Conservation (phyloP, 2,888 invertebrate species). For the Cephalotes varians region DNA sequence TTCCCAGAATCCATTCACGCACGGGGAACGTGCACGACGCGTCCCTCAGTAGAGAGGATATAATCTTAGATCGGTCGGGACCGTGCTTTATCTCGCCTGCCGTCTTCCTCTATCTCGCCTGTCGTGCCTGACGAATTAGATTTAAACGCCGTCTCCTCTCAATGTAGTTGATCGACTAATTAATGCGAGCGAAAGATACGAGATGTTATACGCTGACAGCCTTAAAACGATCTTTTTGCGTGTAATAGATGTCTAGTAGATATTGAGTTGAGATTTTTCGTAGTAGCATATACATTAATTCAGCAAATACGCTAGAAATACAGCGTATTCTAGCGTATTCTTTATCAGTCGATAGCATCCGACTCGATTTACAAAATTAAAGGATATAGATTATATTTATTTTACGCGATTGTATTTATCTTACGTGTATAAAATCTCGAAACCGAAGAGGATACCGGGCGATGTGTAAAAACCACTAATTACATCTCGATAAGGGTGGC, state of each 20-base stretch:
- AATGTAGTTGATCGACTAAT: slow-evolving; percentile 43
- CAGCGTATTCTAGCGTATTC: not conserved
- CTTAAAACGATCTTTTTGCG: not conserved
- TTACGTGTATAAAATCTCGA: not conserved
- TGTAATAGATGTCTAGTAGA: not conserved
- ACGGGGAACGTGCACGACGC: slow-evolving; percentile 33
- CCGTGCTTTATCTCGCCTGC: slow-evolving; percentile 22
- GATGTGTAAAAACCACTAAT: slow-evolving; percentile 5
- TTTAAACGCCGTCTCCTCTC: slow-evolving; percentile 33
- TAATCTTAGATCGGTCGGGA: slow-evolving; percentile 34
- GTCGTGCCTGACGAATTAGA: slow-evolving; percentile 36
- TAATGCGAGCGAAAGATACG: not conserved
- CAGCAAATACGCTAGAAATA: not conserved
- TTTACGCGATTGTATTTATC: not conserved
- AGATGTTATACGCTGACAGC: not conserved
- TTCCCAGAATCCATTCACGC: slow-evolving; percentile 68
- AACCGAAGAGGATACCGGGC: not conserved
- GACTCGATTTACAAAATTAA: not conserved
- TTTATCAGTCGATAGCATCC: not conserved
- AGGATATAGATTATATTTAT: not conserved
- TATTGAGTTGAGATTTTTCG: not conserved
- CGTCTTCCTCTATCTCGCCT: not conserved
- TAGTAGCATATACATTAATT: not conserved
- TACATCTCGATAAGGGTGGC: not conserved
- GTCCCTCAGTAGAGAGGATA: slow-evolving; percentile 5